phyloP scores from a whole-genome alignment of 1,140 invertebrate species.

The Drosophila sucinea region DNA sequence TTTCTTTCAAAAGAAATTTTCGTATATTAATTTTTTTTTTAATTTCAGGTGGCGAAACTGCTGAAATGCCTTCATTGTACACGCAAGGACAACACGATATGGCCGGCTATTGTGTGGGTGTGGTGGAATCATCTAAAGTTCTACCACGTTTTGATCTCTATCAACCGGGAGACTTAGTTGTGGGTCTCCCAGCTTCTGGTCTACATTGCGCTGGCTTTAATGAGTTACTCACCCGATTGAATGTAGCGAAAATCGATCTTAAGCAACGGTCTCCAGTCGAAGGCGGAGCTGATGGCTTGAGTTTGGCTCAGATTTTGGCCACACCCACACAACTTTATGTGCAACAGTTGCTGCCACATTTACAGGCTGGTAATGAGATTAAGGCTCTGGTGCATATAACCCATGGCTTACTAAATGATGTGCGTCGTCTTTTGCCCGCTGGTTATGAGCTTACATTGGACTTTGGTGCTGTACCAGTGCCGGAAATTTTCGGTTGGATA shows the following conservation, averaged over 20 bases:
- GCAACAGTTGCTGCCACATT: conserved; percentile 89
- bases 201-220: conserved; percentile 97
- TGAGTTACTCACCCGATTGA: conserved; percentile 89
- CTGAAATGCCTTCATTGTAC: conserved; percentile 98
- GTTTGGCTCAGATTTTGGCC: conserved; percentile 88
- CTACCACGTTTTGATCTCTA: conserved; percentile 88
- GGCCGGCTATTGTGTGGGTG: conserved; percentile 96
- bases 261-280: conserved; percentile 39
- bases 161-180: conserved; percentile 88
- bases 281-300: conserved; percentile 32
- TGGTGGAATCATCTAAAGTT: conserved; percentile 89
- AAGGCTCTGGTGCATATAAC: conserved; percentile 98
- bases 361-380: conserved; percentile 87
- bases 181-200: conserved; percentile 92
- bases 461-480: conserved; percentile 89
- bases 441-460: conserved; percentile 88
- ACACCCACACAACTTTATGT: conserved; percentile 96
- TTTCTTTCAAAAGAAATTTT: neutral
- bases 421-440: conserved; percentile 90
- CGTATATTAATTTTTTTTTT: neutral
- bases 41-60: conserved; percentile 94
- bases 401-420: conserved; percentile 95
- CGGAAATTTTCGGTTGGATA: conserved; percentile 87
- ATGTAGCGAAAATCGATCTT: conserved; percentile 73
- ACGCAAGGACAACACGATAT: conserved; percentile 92